Evolutionary conservation across 1,140 invertebrate genomes (phyloP).

Genomic region (Amphibalanus amphitrite): DNA sequence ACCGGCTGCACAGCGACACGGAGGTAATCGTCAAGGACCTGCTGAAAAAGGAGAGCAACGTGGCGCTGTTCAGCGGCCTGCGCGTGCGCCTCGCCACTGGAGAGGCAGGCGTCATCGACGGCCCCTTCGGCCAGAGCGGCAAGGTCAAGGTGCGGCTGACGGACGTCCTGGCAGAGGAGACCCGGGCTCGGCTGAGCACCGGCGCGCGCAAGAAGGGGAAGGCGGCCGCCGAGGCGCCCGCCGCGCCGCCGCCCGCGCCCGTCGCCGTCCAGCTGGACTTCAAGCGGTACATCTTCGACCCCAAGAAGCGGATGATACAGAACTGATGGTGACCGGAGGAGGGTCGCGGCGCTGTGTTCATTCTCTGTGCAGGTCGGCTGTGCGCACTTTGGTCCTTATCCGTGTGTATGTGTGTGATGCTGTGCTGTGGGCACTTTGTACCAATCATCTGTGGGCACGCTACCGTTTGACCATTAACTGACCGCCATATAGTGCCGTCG

Average conservation of each 20-base stretch:
- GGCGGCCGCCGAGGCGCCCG: conserved; percentile 22
- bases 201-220: not conserved
- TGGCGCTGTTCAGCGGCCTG: conserved; percentile 42
- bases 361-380: too few relatives aligned
- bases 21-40: conserved; percentile 47
- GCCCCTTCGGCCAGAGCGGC: conserved; percentile 50
- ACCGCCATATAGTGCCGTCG: too few relatives aligned
- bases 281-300: conserved; percentile 30
- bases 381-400: too few relatives aligned
- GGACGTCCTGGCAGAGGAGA: not conserved
- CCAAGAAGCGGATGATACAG: conserved; percentile 29
- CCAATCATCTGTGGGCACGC: too few relatives aligned
- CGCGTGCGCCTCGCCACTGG: conserved; percentile 42
- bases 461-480: too few relatives aligned
- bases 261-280: conserved; percentile 24
- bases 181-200: not conserved
- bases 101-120: conserved; percentile 44
- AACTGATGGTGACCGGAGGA: not conserved
- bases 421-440: too few relatives aligned
- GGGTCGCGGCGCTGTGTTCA: too few relatives aligned
- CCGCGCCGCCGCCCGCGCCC: not conserved
- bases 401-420: too few relatives aligned
- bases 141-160: conserved; percentile 40
- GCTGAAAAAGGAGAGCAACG: conserved; percentile 54
- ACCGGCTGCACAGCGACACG: conserved; percentile 38